Conservation (phyloP, 1,140 invertebrate species). For the Eueides isabella region DNA sequence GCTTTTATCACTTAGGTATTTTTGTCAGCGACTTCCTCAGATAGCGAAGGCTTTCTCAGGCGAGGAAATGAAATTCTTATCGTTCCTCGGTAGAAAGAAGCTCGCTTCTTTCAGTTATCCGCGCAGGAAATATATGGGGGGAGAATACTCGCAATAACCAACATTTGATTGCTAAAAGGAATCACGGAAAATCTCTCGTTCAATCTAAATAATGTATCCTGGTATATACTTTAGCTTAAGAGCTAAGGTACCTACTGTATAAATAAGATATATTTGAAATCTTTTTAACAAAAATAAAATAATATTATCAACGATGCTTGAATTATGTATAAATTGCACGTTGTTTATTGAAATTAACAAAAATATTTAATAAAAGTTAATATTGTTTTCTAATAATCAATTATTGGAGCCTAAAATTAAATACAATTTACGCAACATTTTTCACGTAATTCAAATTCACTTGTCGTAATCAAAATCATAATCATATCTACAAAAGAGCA, state of each 20-base stretch:
- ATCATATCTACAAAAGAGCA: background rate
- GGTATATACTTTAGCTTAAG: constrained; percentile 27
- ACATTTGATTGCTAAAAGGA: constrained; percentile 73
- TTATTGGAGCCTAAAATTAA: no score
- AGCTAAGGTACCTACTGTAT: background rate
- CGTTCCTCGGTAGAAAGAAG: constrained; percentile 70
- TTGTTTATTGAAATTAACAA: no score
- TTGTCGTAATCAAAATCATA: background rate
- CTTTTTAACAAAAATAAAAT: background rate
- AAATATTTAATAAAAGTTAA: no score
- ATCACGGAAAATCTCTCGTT: constrained; percentile 60
- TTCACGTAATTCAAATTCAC: background rate
- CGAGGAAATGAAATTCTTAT: constrained; percentile 82
- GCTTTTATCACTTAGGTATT: constrained; percentile 80
- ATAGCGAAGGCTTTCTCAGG: constrained; percentile 71
- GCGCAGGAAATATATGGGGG: constrained; percentile 74
- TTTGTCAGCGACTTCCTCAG: constrained; percentile 75
- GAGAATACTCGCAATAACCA: constrained; percentile 65
- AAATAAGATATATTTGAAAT: background rate
- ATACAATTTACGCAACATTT: background rate
- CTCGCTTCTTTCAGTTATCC: constrained; percentile 77
- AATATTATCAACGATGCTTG: no score
- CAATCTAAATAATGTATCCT: constrained; percentile 46
- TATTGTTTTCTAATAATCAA: no score
- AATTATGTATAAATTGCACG: no score